Conservation (phyloP, 2,113 vertebrate species). For the Muntiacus reevesi region DNA sequence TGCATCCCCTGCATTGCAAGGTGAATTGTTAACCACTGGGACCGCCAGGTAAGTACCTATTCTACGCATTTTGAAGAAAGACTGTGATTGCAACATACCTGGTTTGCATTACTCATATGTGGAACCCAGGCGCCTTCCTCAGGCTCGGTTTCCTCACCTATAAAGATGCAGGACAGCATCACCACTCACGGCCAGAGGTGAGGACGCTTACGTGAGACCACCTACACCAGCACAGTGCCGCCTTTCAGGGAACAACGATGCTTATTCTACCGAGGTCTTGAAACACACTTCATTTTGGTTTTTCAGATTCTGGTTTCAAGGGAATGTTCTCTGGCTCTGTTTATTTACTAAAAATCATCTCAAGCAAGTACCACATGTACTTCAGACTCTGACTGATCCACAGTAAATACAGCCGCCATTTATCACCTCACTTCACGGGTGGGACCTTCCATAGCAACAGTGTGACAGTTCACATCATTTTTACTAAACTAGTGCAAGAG, state of each 20-base stretch:
- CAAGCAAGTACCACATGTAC: background rate
- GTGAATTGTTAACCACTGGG: background rate
- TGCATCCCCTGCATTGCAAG: background rate
- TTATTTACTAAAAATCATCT: conserved; percentile 40
- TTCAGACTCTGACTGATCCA: background rate
- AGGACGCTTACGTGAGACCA: background rate
- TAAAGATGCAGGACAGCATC: background rate
- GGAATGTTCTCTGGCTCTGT: background rate
- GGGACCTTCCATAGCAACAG: conserved; percentile 17
- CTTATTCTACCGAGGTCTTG: background rate
- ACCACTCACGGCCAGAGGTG: background rate
- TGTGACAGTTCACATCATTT: conserved; percentile 7
- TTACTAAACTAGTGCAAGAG: conserved; percentile 9
- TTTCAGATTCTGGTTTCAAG: background rate
- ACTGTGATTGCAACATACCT: background rate
- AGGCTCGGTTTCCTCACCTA: background rate
- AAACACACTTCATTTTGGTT: background rate
- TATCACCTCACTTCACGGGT: background rate
- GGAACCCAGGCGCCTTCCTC: background rate
- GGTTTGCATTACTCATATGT: background rate
- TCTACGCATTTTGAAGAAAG: background rate
- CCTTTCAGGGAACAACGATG: background rate
- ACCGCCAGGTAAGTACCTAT: background rate
- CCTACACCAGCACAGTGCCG: background rate
- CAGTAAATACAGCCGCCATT: background rate